phyloP scores from a whole-genome alignment of 2,797 vertebrate genomes.

The Lerista edwardsae region DNA sequence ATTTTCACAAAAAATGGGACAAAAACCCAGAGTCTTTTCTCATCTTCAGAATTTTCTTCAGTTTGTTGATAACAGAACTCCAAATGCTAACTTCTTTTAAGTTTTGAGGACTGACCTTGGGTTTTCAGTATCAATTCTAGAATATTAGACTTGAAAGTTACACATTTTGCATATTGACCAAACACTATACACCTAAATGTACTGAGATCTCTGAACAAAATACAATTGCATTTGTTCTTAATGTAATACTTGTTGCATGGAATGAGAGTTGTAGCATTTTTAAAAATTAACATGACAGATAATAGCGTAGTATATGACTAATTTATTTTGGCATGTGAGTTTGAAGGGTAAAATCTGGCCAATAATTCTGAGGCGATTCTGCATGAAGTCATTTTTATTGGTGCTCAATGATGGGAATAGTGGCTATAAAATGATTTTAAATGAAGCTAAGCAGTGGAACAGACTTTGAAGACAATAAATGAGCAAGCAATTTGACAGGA shows the following conservation, averaged over 20 bases:
- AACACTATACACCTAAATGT: constrained; percentile 21
- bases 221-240: background rate
- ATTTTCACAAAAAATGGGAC: background rate
- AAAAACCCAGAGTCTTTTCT: constrained; percentile 8
- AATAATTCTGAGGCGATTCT: constrained; percentile 26
- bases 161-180: constrained; percentile 37
- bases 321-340: background rate
- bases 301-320: constrained; percentile 21
- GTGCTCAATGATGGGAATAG: background rate
- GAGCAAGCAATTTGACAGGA: background rate
- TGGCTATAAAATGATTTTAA: background rate
- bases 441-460: background rate
- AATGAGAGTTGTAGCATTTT: constrained; percentile 36
- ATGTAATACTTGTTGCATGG: constrained; percentile 32
- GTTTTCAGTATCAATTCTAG: too few species aligned
- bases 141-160: constrained; percentile 29
- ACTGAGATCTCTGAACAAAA: constrained; percentile 29
- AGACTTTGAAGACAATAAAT: constrained; percentile 30
- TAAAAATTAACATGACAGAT: constrained; percentile 31
- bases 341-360: background rate
- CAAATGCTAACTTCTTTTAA: fast-evolving
- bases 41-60: background rate
- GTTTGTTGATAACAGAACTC: background rate
- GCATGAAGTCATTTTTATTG: constrained; percentile 21
- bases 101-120: constrained; percentile 29